phyloP scores from a whole-genome alignment of 2,888 invertebrate species.

The Athrips mouffetella region DNA sequence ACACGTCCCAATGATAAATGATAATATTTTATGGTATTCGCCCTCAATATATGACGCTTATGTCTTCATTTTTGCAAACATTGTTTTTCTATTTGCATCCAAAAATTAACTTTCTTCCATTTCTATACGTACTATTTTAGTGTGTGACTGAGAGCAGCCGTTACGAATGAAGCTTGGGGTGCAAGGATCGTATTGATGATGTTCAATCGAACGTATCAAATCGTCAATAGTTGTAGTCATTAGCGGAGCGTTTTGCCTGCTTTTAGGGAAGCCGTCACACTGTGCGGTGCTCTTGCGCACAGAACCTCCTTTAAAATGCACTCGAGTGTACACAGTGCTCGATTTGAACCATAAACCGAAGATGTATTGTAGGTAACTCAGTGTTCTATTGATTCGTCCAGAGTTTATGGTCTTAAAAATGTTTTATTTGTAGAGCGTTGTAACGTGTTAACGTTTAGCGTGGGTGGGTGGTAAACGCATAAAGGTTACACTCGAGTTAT shows the following conservation, averaged over 20 bases:
- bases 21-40: slow-evolving; percentile 70
- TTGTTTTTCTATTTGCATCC: slow-evolving; percentile 21
- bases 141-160: slow-evolving; percentile 33
- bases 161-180: slow-evolving; percentile 51
- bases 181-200: slow-evolving; percentile 65
- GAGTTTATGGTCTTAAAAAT: slow-evolving; percentile 15
- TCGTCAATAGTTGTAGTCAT: slow-evolving; percentile 71
- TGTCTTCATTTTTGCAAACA: slow-evolving; percentile 63
- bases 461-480: slow-evolving; percentile 7
- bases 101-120: slow-evolving; percentile 28
- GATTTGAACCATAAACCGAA: slow-evolving; percentile 39
- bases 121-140: slow-evolving; percentile 2
- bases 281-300: slow-evolving; percentile 43
- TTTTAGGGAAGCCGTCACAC: slow-evolving; percentile 31
- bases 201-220: slow-evolving; percentile 75
- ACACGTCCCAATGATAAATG: slow-evolving; percentile 72
- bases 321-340: slow-evolving; percentile 38
- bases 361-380: slow-evolving; percentile 28
- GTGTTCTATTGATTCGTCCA: slow-evolving; percentile 8
- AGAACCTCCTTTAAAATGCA: slow-evolving; percentile 45
- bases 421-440: slow-evolving; percentile 13
- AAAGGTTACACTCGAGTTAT: not conserved
- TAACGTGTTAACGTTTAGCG: not conserved
- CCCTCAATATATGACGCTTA: slow-evolving; percentile 64
- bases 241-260: slow-evolving; percentile 56